Base-by-base conservation (phyloP, 2,888 invertebrate genomes). In the Tetheella fluctuosa region DNA sequence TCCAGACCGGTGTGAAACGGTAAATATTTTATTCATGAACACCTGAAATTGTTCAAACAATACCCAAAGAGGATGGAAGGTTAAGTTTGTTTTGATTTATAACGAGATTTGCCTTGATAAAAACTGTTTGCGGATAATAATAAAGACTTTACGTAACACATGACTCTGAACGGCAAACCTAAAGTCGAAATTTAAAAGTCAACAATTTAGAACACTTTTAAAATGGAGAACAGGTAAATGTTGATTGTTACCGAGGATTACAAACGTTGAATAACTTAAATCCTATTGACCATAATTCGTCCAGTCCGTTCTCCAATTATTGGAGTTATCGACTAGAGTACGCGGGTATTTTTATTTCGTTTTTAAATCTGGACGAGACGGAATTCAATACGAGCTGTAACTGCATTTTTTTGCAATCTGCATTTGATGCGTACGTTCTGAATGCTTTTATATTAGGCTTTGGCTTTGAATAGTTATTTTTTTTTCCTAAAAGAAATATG, bases 11-110 rank as follows among this genome's bases (percentile, higher is more conserved):
- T 72, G 76, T 72, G 76, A 81, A 79, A 73, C 71, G 68, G 61
- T 64, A 28, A 64, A 82, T 84, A 77, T 82, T 80, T 84, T 81
- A 84, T 84, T 84, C 84, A 83, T 82, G 77, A 80, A 73, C 75
- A 75, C 71, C 71, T 76, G 69, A 68, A 71, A 72, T 74, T 75
- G 70, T 70, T 70, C 73, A 72, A 73, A 72, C 64, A 71, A 64
- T 59, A 60, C 59, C 56, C 34, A 54, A 25, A 61, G 60, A 63
- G 57, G 60, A 61, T 52, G 58, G 30, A 63, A 13, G 61, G 52
- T 63, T 12, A 37, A 56, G 59, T 52, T 57, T 25, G 23, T 37
- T 62, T 60, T 59, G 59, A 57, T 57, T 57, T 58, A 61, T 60
- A n/a, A 30, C 17, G 54, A 34, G 34, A 34, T 34, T 34, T 13